Percentiles rank a stretch among this genome's conserved stretches.
Conservation (phyloP, 2,113 vertebrate species). For the Mystacornis crossleyi region DNA sequence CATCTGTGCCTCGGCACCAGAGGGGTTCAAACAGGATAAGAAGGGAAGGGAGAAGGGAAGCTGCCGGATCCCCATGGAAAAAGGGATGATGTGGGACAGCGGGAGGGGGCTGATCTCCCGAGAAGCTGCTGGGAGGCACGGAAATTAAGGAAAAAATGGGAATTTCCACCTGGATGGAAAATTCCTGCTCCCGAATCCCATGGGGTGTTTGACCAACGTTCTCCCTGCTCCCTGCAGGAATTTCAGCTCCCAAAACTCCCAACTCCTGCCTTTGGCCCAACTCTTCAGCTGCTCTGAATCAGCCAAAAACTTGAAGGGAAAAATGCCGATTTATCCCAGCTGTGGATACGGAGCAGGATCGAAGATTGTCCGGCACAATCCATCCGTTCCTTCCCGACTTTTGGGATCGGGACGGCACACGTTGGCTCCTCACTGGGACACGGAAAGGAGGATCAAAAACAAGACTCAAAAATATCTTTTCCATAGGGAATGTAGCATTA, state of each 20-base stretch:
- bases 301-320: not conserved
- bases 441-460: not conserved
- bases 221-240: not conserved
- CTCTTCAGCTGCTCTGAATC: not conserved
- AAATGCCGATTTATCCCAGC: not conserved
- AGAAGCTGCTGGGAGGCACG: not conserved
- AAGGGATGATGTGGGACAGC: not conserved
- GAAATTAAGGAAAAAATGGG: not conserved
- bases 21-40: not conserved
- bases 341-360: not conserved
- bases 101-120: not conserved
- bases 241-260: not conserved
- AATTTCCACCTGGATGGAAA: not conserved
- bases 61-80: rapidly evolving
- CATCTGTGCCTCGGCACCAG: not conserved
- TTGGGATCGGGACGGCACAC: not conserved
- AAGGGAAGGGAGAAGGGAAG: not conserved
- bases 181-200: not conserved
- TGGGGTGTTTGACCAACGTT: rapidly evolving
- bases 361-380: not conserved
- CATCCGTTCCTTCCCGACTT: not conserved
- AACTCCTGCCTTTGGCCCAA: too few relatives aligned
- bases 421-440: not conserved
- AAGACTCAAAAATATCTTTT: not conserved
- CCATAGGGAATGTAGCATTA: rapidly evolving